A percentile compares a stretch with the other conserved stretches of the same genome.
Evolutionary conservation across 2,113 vertebrate genomes (phyloP).

Genomic region (Actenoides hombroni): DNA sequence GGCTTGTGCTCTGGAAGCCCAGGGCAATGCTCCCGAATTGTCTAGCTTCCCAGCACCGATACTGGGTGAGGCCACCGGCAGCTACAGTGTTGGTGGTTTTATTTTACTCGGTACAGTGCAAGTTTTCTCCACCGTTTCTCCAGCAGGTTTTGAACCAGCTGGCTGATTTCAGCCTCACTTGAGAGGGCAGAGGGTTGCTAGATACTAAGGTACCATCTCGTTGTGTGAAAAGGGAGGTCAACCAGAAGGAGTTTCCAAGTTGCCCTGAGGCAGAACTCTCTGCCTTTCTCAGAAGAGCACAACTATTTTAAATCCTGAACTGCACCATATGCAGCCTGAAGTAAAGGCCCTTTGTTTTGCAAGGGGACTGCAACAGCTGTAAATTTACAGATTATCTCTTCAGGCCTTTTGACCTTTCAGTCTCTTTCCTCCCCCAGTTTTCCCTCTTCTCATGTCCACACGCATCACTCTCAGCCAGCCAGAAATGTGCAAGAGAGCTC

Average conservation of each 20-base stretch:
- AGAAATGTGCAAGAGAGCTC: background rate
- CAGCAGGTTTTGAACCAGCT: background rate
- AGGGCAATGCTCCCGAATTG: background rate
- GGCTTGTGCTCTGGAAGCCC: background rate
- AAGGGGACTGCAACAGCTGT: background rate
- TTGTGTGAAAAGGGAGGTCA: background rate
- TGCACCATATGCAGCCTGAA: background rate
- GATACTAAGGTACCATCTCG: background rate
- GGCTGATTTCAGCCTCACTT: background rate
- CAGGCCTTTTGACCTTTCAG: background rate
- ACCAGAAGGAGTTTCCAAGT: background rate
- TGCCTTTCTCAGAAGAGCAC: background rate
- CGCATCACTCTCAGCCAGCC: rapidly evolving
- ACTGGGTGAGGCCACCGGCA: background rate
- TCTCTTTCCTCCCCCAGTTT: background rate
- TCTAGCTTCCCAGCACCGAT: background rate
- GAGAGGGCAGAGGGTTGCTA: background rate
- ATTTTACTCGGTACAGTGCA: background rate
- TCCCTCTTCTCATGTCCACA: background rate
- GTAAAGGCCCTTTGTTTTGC: background rate
- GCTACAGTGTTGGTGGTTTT: background rate
- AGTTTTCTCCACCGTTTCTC: background rate
- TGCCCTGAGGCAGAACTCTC: background rate
- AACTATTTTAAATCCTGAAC: background rate
- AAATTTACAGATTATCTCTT: background rate